Percentiles rank a stretch among this genome's conserved stretches.
phyloP scores from a whole-genome alignment of 64 coral and sea anemone species.

The Porites lutea region DNA sequence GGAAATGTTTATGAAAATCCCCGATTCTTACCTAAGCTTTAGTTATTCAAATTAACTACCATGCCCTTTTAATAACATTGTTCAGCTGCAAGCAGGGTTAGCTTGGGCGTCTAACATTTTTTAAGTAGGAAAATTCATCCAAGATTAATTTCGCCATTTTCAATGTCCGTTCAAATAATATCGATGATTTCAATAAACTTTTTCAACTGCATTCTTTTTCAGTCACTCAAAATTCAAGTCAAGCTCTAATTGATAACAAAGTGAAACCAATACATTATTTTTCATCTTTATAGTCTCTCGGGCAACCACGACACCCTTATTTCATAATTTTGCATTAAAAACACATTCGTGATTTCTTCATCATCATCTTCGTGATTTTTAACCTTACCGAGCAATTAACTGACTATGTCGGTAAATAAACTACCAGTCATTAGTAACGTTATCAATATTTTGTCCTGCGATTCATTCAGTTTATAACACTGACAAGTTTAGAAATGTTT shows the following conservation, averaged over 20 bases:
- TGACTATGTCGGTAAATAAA: too few species aligned
- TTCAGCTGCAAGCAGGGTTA: neutral
- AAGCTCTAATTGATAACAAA: neutral
- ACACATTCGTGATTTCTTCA: too few species aligned
- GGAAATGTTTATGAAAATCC: neutral
- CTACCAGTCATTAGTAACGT: too few species aligned
- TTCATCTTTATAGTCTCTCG: neutral
- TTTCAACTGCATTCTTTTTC: neutral
- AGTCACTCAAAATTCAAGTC: neutral
- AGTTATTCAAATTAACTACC: conserved; percentile 14
- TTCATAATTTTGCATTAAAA: too few species aligned
- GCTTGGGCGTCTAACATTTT: neutral
- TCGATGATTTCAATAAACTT: neutral
- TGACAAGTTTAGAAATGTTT: too few species aligned
- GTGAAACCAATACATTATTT: neutral
- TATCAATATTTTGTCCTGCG: too few species aligned
- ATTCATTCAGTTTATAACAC: too few species aligned
- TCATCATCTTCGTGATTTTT: too few species aligned
- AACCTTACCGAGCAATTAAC: too few species aligned
- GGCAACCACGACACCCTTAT: too few species aligned
- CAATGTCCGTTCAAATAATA: neutral
- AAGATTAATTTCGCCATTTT: neutral
- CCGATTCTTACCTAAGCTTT: neutral
- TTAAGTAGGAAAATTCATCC: neutral
- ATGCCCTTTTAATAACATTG: conserved; percentile 1